These are phyloP conservation scores for Protophormia terraenovae DNA, from an alignment of 2,888 invertebrate genomes.

Conservation along the genomic window DNA sequence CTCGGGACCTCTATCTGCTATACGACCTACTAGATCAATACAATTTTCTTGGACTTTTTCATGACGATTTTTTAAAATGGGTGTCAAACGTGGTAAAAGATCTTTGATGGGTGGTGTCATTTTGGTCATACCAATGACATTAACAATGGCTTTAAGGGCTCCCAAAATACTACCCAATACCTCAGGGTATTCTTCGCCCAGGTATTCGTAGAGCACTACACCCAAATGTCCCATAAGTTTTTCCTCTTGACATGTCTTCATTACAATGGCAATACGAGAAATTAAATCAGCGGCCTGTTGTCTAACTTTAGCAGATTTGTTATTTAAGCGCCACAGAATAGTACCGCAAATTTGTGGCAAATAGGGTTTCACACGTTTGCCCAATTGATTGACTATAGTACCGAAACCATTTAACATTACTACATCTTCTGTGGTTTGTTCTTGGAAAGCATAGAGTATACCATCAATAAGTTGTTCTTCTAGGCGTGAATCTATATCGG, in stretches of 20 bases:
- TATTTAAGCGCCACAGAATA: conserved; percentile 99
- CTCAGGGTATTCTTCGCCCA: conserved; percentile 99
- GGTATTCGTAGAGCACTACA: conserved; percentile 98
- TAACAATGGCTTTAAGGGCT: conserved; percentile 99
- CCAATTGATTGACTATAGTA: conserved; percentile 98
- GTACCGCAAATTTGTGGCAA: conserved; percentile 99
- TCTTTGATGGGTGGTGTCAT: conserved; percentile 99
- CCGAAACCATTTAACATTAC: conserved; percentile 99
- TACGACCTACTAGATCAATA: conserved; percentile 99
- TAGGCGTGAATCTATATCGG: conserved; percentile 97
- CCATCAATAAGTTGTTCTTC: conserved; percentile 99
- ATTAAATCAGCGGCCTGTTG: conserved; percentile 99
- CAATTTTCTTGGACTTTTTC: conserved; percentile 99
- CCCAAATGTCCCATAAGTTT: conserved; percentile 99
- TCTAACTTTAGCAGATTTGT: conserved; percentile 99
- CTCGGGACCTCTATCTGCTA: conserved; percentile 99
- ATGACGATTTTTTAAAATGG: conserved; percentile 98
- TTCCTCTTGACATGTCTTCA: conserved; percentile 99
- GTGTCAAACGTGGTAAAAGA: conserved; percentile 96
- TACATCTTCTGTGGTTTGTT: conserved; percentile 99
- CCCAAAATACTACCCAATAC: conserved; percentile 99
- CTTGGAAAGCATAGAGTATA: conserved; percentile 99
- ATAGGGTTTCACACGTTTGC: conserved; percentile 98
- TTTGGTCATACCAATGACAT: conserved; percentile 99
- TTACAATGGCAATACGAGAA: conserved; percentile 98